Evolutionary conservation across 2,888 invertebrate species (phyloP).

Genomic region (Leucania comma): DNA sequence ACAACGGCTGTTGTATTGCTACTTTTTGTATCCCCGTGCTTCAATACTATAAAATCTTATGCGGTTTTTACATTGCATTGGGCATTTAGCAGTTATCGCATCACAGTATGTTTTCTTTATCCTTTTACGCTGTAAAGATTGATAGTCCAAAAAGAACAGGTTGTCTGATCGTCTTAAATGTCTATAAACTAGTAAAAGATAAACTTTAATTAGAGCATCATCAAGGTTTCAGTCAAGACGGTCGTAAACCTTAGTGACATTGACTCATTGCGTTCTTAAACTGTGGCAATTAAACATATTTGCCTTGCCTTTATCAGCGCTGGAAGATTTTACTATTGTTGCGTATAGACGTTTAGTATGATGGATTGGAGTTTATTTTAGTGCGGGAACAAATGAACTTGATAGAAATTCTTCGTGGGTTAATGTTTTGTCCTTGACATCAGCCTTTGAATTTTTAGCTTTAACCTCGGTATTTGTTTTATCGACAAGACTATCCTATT

Average conservation of each 20-base stretch:
- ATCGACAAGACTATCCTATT: neutral
- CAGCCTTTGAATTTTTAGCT: neutral
- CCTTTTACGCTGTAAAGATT: conserved; percentile 24
- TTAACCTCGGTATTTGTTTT: neutral
- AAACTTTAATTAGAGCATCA: conserved; percentile 61
- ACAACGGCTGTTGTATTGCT: neutral
- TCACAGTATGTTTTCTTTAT: neutral
- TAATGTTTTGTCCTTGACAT: neutral
- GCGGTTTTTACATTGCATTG: neutral
- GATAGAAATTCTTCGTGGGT: neutral
- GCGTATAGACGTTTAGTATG: conserved; percentile 38
- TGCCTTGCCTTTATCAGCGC: conserved; percentile 66
- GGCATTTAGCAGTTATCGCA: neutral
- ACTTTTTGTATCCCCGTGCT: neutral
- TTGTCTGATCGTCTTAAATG: conserved; percentile 32
- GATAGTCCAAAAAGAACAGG: conserved; percentile 48
- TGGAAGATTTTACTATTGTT: conserved; percentile 62
- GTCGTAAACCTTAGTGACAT: conserved; percentile 62
- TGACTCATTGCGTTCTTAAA: conserved; percentile 71
- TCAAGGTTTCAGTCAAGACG: conserved; percentile 48
- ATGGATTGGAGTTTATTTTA: conserved; percentile 13
- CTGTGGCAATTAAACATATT: conserved; percentile 59
- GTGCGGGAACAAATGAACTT: neutral
- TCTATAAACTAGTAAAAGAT: conserved; percentile 57
- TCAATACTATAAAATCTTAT: neutral